These are phyloP conservation scores for Chorisops tibialis DNA, from an alignment of 2,888 invertebrate species.

Conservation along the genomic window DNA sequence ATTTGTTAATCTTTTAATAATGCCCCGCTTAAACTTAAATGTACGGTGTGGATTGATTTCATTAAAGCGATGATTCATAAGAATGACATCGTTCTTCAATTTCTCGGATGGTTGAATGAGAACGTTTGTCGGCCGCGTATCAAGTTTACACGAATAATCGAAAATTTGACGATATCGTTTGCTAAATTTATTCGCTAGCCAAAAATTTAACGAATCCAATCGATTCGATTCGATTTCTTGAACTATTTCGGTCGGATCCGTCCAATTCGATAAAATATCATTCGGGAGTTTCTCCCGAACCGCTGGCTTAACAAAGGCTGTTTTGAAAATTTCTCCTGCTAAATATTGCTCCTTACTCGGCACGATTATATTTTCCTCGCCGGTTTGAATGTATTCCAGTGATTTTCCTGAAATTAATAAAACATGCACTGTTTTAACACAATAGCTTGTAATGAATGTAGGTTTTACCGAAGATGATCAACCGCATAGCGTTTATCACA, in stretches of 20 bases:
- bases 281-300: neutral
- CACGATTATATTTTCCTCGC: neutral
- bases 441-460: neutral
- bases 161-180: too few relatives aligned
- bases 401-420: neutral
- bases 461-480: neutral
- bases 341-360: neutral
- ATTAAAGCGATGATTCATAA: neutral
- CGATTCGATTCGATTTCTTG: neutral
- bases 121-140: neutral
- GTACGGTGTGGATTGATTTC: neutral
- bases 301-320: neutral
- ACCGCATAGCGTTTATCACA: neutral
- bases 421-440: neutral
- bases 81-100: neutral
- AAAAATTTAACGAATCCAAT: neutral
- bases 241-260: too few relatives aligned
- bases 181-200: neutral
- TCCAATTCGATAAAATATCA: neutral
- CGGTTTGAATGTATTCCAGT: neutral
- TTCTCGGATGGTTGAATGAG: neutral
- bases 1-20: neutral
- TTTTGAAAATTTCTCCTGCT: neutral
- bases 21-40: neutral
- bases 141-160: too few relatives aligned